Conservation (phyloP, 2,113 vertebrate genomes). For the Salvelinus sp. region DNA sequence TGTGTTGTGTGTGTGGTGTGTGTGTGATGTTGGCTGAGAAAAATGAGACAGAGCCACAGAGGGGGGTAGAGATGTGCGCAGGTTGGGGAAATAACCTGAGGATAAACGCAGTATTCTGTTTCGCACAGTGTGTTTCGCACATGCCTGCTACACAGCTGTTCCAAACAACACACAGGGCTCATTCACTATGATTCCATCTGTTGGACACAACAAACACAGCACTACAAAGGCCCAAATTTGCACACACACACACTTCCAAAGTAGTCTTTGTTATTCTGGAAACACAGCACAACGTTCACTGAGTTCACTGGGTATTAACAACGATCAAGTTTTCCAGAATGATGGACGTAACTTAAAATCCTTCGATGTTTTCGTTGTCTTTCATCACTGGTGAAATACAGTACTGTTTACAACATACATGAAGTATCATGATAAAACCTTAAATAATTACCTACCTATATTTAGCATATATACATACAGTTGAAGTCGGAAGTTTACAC, state of each 20-base stretch:
- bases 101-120: slow-evolving; percentile 79
- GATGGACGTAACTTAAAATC: no score
- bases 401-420: no score
- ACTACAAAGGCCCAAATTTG: slow-evolving; percentile 13
- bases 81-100: slow-evolving; percentile 76
- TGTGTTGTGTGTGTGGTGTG: background rate
- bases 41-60: background rate
- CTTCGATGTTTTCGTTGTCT: no score
- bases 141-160: slow-evolving; percentile 77
- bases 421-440: no score
- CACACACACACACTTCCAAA: slow-evolving; percentile 67
- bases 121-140: slow-evolving; percentile 83
- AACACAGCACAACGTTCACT: slow-evolving; percentile 23
- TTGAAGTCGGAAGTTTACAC: no score
- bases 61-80: slow-evolving; percentile 56
- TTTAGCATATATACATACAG: no score
- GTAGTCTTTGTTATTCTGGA: background rate
- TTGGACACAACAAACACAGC: slow-evolving; percentile 78
- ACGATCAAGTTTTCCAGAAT: no score
- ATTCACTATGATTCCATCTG: slow-evolving; percentile 93
- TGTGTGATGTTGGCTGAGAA: slow-evolving; percentile 14
- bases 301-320: background rate
- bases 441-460: no score
- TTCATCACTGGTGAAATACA: no score
- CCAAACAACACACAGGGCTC: slow-evolving; percentile 85